A percentile compares a stretch with the other conserved stretches of the same genome.
Evolutionary conservation across 2,888 invertebrate species (phyloP).

Genomic region (Arctia plantaginis): DNA sequence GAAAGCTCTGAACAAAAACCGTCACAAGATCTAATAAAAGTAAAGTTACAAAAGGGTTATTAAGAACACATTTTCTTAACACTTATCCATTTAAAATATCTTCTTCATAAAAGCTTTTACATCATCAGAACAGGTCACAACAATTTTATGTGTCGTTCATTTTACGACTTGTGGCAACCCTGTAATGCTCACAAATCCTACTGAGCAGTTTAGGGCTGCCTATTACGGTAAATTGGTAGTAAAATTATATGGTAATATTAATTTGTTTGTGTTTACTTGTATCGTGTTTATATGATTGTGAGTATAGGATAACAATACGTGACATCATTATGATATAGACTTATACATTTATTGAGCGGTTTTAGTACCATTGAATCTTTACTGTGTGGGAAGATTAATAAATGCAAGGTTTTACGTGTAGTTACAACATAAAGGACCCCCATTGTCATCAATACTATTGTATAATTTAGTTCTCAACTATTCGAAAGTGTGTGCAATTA

Average conservation of each 20-base stretch:
- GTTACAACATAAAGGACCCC: not conserved
- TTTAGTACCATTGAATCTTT: not conserved
- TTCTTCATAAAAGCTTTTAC: constrained; percentile 40
- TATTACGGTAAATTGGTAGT: constrained; percentile 59
- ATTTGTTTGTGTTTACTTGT: constrained; percentile 34
- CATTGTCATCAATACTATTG: not conserved
- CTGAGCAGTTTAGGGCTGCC: constrained; percentile 52
- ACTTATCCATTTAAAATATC: constrained; percentile 35
- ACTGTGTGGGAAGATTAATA: not conserved
- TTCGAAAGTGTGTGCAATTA: not conserved
- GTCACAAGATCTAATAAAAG: not conserved
- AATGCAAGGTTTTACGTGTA: not conserved
- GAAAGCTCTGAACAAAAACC: not conserved
- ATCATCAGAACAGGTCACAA: constrained; percentile 36
- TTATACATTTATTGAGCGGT: not conserved
- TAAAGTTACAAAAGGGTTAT: not conserved
- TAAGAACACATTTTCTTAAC: constrained; percentile 5
- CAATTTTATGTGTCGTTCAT: constrained; percentile 53
- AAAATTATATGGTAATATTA: constrained; percentile 60
- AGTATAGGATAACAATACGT: constrained; percentile 22
- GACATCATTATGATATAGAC: not conserved
- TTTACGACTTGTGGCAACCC: constrained; percentile 52
- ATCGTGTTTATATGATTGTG: constrained; percentile 22
- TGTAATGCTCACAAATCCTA: constrained; percentile 61
- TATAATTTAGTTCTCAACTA: not conserved